phyloP scores from a whole-genome alignment of 35 echinoderm and acorn worm species.

The Eucidaris tribuloides region DNA sequence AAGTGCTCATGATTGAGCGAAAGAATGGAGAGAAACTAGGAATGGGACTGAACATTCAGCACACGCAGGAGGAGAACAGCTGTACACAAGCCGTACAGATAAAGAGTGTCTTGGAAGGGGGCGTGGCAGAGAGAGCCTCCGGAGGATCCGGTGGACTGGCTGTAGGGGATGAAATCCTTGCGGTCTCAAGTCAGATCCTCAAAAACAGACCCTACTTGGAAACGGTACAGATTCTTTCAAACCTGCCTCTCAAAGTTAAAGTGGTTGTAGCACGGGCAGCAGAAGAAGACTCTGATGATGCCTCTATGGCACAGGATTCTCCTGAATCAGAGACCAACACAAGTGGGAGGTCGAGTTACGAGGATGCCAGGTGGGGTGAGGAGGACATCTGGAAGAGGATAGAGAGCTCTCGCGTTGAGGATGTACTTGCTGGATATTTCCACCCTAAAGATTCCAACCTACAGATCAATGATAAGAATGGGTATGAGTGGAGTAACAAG shows the following conservation, averaged over 20 bases:
- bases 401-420: background rate
- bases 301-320: constrained; percentile 12
- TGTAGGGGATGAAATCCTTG: constrained; percentile 72
- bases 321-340: constrained; percentile 7
- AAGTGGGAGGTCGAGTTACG: constrained; percentile 12
- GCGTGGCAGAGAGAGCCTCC: constrained; percentile 71
- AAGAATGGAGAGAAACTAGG: constrained; percentile 72
- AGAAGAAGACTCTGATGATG: constrained; percentile 5
- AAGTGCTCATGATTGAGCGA: constrained; percentile 53
- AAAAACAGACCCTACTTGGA: constrained; percentile 50
- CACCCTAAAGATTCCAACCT: background rate
- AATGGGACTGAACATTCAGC: constrained; percentile 95
- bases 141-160: constrained; percentile 21
- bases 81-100: constrained; percentile 77
- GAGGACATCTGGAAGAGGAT: constrained; percentile 33
- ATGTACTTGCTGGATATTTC: constrained; percentile 9
- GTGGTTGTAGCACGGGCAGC: constrained; percentile 44
- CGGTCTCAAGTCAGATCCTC: constrained; percentile 45
- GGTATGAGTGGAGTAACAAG: background rate
- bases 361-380: constrained; percentile 3
- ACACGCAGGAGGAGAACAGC: constrained; percentile 52
- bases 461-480: constrained; percentile 9
- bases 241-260: constrained; percentile 50
- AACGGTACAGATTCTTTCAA: constrained; percentile 44
- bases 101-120: constrained; percentile 52